These are phyloP conservation scores for Trichonephila inaurata DNA, from an alignment of 1,140 invertebrate genomes.

Conservation along the genomic window DNA sequence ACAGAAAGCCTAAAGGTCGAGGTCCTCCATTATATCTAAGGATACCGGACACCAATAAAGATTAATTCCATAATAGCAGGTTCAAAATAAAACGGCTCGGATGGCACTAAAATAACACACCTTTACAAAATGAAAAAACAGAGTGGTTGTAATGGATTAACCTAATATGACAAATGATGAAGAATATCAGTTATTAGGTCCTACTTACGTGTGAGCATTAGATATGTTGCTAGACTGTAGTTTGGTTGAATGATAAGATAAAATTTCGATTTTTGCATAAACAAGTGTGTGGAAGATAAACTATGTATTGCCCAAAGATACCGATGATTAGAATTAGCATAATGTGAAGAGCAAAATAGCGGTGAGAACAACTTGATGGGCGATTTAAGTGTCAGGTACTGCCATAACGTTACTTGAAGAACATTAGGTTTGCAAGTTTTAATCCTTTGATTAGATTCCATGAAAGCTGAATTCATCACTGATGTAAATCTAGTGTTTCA, in stretches of 20 bases:
- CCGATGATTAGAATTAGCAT: not conserved
- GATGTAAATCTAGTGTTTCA: not conserved
- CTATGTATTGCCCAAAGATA: not conserved
- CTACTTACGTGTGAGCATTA: slow-evolving; percentile 19
- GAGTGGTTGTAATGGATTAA: slow-evolving; percentile 34
- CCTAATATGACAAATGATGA: slow-evolving; percentile 40
- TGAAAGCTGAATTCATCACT: not conserved
- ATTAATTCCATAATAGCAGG: slow-evolving; percentile 27
- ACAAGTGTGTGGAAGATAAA: slow-evolving; percentile 1
- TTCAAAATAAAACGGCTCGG: not conserved
- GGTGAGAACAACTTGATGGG: not conserved
- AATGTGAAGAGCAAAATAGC: not conserved
- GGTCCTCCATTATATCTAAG: not conserved
- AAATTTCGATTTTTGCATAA: slow-evolving; percentile 19
- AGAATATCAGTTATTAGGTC: slow-evolving; percentile 29
- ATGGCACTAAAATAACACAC: not conserved
- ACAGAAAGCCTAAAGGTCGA: slow-evolving; percentile 6
- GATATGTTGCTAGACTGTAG: not conserved
- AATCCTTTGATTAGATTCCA: not conserved
- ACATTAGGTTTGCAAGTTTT: not conserved
- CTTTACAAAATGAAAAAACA: not conserved
- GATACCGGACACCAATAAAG: slow-evolving; percentile 13
- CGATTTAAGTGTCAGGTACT: not conserved
- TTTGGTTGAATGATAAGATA: slow-evolving; percentile 34
- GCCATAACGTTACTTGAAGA: not conserved